These are phyloP conservation scores for Chymomyza costata DNA, from an alignment of 1,140 invertebrate species.

Conservation along the genomic window DNA sequence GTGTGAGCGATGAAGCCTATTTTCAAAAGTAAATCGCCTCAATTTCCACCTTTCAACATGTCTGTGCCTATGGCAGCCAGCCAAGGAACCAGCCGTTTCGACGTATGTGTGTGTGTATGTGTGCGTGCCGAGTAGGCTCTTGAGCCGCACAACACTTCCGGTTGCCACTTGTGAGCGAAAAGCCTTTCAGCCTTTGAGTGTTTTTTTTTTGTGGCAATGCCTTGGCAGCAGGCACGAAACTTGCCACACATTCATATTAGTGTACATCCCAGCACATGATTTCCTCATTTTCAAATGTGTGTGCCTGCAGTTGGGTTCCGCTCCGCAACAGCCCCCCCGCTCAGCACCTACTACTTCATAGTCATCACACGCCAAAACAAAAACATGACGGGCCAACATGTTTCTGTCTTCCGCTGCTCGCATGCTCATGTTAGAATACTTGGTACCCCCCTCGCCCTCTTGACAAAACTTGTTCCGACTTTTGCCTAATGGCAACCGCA, in stretches of 20 bases:
- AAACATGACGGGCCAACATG: slow-evolving; percentile 30
- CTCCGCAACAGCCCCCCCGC: not conserved
- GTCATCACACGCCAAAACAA: slow-evolving; percentile 7
- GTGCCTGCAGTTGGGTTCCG: slow-evolving; percentile 22
- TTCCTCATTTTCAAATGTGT: slow-evolving; percentile 4
- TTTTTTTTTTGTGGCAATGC: slow-evolving; percentile 56
- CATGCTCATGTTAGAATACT: slow-evolving; percentile 19
- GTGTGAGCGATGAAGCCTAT: slow-evolving; percentile 31
- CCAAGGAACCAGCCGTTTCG: slow-evolving; percentile 1
- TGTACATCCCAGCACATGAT: not conserved
- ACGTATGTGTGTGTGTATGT: slow-evolving; percentile 21
- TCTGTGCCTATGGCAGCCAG: slow-evolving; percentile 35
- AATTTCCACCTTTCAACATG: slow-evolving; percentile 71
- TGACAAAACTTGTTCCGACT: not conserved
- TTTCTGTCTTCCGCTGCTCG: slow-evolving; percentile 33
- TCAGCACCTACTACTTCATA: not conserved
- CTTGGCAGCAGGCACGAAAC: slow-evolving; percentile 1
- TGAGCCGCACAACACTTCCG: slow-evolving; percentile 68
- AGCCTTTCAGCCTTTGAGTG: slow-evolving; percentile 58
- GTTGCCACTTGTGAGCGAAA: slow-evolving; percentile 69
- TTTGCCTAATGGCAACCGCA: slow-evolving; percentile 28
- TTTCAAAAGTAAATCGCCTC: slow-evolving; percentile 60
- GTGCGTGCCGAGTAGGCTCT: slow-evolving; percentile 59
- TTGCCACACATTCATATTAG: not conserved
- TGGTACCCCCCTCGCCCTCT: not conserved